Evolutionary conservation across 2,888 invertebrate species (phyloP).

Genomic region (Ceramica pisi): DNA sequence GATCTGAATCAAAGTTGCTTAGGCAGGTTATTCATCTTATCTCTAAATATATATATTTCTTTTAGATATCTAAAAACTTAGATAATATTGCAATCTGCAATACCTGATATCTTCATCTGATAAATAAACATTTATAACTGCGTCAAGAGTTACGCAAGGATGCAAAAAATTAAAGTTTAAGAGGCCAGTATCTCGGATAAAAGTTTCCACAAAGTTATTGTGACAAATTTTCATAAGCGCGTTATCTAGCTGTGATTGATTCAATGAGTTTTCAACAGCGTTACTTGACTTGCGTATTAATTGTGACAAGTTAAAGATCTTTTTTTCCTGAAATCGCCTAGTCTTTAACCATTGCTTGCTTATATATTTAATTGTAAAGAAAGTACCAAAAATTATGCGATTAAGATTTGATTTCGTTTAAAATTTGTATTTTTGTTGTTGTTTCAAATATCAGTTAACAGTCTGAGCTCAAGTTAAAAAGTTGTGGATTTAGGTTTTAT

Average conservation of each 20-base stretch:
- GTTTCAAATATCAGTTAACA: not conserved
- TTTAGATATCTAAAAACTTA: not conserved
- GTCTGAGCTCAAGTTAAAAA: not conserved
- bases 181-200: no score
- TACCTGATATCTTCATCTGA: not conserved
- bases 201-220: no score
- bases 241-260: no score
- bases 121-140: not conserved
- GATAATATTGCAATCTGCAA: conserved; percentile 10
- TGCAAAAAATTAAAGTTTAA: not conserved
- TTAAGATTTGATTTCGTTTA: not conserved
- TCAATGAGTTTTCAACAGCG: no score
- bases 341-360: no score
- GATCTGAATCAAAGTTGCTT: not conserved
- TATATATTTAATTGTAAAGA: no score
- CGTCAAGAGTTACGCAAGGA: not conserved
- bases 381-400: not conserved
- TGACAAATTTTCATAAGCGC: no score
- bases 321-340: no score
- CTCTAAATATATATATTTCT: conserved; percentile 6
- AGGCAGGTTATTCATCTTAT: conserved; percentile 10
- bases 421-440: not conserved
- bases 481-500: no score
- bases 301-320: no score
- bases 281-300: no score